phyloP scores from a whole-genome alignment of 1,140 invertebrate genomes.

The Glomeris maerens region DNA sequence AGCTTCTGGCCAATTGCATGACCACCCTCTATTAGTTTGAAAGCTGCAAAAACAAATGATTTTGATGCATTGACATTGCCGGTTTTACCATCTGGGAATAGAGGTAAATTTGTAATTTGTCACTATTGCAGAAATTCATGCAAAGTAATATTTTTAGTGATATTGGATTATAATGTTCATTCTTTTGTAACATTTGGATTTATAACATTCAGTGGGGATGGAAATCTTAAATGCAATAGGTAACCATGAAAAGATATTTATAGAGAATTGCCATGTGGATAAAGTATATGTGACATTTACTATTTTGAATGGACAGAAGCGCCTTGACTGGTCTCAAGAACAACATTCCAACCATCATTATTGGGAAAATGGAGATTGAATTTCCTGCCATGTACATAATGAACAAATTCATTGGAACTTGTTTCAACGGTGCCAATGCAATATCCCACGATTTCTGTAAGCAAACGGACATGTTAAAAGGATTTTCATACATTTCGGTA shows the following conservation, averaged over 20 bases:
- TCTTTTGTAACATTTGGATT: too few species aligned
- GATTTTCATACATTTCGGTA: slow-evolving; percentile 1
- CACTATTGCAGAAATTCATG: too few species aligned
- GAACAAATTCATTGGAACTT: slow-evolving; percentile 96
- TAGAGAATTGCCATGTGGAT: neutral
- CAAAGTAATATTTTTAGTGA: too few species aligned
- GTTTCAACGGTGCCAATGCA: slow-evolving; percentile 80
- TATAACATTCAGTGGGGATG: too few species aligned
- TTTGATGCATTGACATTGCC: neutral
- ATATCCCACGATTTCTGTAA: slow-evolving; percentile 85
- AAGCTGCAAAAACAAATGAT: slow-evolving; percentile 42
- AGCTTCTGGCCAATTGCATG: slow-evolving; percentile 82
- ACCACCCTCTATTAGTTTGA: slow-evolving; percentile 90
- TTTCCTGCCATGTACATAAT: slow-evolving; percentile 99
- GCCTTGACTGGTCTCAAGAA: slow-evolving; percentile 91
- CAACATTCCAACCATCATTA: slow-evolving; percentile 99
- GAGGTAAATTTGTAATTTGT: too few species aligned
- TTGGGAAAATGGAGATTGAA: slow-evolving; percentile 97
- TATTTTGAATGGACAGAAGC: slow-evolving; percentile 73
- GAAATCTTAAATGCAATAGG: neutral
- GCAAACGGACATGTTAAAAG: neutral
- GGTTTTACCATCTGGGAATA: slow-evolving; percentile 1
- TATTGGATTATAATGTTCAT: too few species aligned
- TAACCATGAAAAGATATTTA: neutral
- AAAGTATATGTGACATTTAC: slow-evolving; percentile 29